A percentile compares a stretch with the other conserved stretches of the same genome.
Evolutionary conservation across 2,797 vertebrate genomes (phyloP).

Genomic region (Psittacula derbiana): DNA sequence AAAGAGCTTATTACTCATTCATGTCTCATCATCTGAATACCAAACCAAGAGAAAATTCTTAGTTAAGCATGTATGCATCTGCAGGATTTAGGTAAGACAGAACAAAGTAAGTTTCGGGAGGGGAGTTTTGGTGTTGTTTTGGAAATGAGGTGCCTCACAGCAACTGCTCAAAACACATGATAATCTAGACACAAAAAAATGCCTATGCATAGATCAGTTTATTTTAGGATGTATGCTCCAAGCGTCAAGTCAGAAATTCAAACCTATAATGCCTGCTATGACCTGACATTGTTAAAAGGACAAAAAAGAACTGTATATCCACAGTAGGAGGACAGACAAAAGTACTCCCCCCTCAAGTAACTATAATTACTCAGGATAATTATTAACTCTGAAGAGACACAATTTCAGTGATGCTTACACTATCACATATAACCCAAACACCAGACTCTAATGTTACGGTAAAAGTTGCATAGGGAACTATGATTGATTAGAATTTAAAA

Average conservation of each 20-base stretch:
- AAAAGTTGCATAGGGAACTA: not conserved
- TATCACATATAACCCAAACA: not conserved
- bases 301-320: rapidly evolving
- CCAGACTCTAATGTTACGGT: not conserved
- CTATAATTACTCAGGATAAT: not conserved
- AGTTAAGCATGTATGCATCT: not conserved
- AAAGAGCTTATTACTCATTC: conserved; percentile 24
- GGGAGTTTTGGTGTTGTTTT: not conserved
- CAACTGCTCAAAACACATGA: not conserved
- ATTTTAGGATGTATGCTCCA: not conserved
- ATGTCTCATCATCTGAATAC: conserved; percentile 18
- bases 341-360: not conserved
- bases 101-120: not conserved
- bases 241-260: not conserved
- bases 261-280: not conserved
- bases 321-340: not conserved
- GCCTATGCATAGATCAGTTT: not conserved
- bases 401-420: not conserved
- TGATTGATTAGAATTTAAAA: not conserved
- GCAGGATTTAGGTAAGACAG: not conserved
- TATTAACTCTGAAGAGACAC: not conserved
- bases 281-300: not conserved
- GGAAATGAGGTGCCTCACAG: not conserved
- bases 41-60: not conserved
- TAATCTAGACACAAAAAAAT: not conserved